Evolutionary conservation across 2,113 vertebrate genomes (phyloP), one percentile per base, ranked within the genome.

Genomic region (Poeciliopsis retropinna): DNA sequence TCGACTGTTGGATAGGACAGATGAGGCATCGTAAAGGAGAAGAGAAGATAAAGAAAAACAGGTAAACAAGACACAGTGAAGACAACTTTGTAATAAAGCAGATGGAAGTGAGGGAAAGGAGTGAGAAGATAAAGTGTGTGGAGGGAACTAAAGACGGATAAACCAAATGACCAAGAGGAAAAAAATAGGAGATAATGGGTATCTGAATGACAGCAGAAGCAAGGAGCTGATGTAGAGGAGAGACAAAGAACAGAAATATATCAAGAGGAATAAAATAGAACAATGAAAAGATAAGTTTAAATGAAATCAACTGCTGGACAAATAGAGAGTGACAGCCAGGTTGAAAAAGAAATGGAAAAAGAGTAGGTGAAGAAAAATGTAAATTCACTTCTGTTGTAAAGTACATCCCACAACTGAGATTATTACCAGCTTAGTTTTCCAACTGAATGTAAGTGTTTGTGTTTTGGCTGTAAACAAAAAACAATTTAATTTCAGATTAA

Each of bases 1-100:
- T 67, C 79, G 79, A 79, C 81, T 66, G 62, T 78, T 79, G 85
- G 77, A 90, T 74, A 60, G 72, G 67, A 83, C 60, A 70, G 77
- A 34, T 15, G 74, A 70, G 67, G 54, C 60, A 83, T 61, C n/a
- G 25, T 1, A 3, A 76, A 61, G 51, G 13, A 76, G 67, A 70
- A 34, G 51, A 15, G 65, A 27, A 28, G 17, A 51, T 25, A 64
- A 63, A 68, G 64, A 30, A 75, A 61, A 65, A 28, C 32, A 74
- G 44, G 66, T 47, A 73, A 75, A 76, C 37, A 67, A n/a, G 27
- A 67, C 67, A 28, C 67, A 70, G 12, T 22, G 63, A 37, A 60
- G 47, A 70, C 28, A 65, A 32, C 72, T 41, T 7, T 7, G 11
- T 17, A 39, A 70, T 34, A 47, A 47, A 22, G 22, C 8, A 66